phyloP scores from a whole-genome alignment of 2,888 invertebrate species.

The Disparrhopalites patrizii region DNA sequence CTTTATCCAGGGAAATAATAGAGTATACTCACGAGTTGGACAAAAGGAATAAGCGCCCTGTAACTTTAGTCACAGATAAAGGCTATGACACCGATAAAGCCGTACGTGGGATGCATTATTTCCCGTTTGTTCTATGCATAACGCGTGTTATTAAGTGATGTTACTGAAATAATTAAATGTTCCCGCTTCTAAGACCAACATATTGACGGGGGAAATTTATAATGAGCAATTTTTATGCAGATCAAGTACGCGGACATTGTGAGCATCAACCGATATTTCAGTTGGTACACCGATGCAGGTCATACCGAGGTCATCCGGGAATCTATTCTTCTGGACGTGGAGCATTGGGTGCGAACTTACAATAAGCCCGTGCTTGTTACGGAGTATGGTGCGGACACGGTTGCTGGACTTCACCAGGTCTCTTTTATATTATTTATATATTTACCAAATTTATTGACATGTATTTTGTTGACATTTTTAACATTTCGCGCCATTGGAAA shows the following conservation, averaged over 20 bases:
- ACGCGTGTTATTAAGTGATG: no score
- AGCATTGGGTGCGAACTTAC: slow-evolving; percentile 71
- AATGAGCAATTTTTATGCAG: neutral
- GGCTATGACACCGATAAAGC: no score
- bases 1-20: neutral
- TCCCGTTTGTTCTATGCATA: no score
- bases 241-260: slow-evolving; percentile 72
- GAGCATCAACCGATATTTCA: slow-evolving; percentile 92
- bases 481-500: no score
- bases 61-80: slow-evolving; percentile 15
- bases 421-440: neutral
- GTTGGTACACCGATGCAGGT: slow-evolving; percentile 88
- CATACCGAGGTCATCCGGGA: slow-evolving; percentile 68
- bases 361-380: slow-evolving; percentile 87
- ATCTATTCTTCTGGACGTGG: slow-evolving; percentile 71
- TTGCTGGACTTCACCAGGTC: slow-evolving; percentile 86
- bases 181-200: no score
- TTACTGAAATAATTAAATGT: no score
- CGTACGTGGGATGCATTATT: no score
- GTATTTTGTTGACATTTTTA: no score
- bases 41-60: neutral
- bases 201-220: no score
- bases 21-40: neutral
- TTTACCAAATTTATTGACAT: no score
- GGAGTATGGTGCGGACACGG: slow-evolving; percentile 96